These are phyloP conservation scores for Eustalomyia histrio DNA, from an alignment of 2,888 invertebrate species.

Conservation along the genomic window DNA sequence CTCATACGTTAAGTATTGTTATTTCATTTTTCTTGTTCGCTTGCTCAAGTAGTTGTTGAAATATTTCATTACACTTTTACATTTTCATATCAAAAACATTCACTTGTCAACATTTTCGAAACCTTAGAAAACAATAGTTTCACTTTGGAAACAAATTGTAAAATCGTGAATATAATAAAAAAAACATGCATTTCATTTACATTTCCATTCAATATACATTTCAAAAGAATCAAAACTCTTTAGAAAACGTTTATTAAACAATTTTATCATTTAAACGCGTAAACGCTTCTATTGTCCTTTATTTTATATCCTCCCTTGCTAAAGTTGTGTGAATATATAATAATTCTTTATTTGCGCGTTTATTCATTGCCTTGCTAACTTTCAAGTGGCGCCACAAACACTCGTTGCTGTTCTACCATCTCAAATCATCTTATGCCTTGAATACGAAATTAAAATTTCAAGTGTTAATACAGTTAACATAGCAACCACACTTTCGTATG, in stretches of 20 bases:
- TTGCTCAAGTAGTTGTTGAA: not conserved
- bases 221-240: slow-evolving; percentile 57
- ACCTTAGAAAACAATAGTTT: slow-evolving; percentile 37
- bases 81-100: slow-evolving; percentile 12
- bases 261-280: slow-evolving; percentile 55
- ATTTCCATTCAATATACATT: slow-evolving; percentile 37
- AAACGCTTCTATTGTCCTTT: slow-evolving; percentile 60
- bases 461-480: slow-evolving; percentile 62
- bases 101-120: slow-evolving; percentile 12
- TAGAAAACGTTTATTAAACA: slow-evolving; percentile 63
- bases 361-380: slow-evolving; percentile 63
- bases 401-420: slow-evolving; percentile 45
- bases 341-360: slow-evolving; percentile 57
- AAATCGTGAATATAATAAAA: slow-evolving; percentile 51
- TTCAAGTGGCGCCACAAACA: slow-evolving; percentile 66
- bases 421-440: slow-evolving; percentile 63
- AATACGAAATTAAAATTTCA: slow-evolving; percentile 68
- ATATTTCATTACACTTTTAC: not conserved
- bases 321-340: slow-evolving; percentile 14
- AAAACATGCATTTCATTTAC: slow-evolving; percentile 37
- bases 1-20: not conserved
- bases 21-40: not conserved
- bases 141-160: slow-evolving; percentile 22
- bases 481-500: slow-evolving; percentile 44
- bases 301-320: slow-evolving; percentile 3